Conservation (phyloP, 2,113 vertebrate species). For the Xyrauchen texanus region DNA sequence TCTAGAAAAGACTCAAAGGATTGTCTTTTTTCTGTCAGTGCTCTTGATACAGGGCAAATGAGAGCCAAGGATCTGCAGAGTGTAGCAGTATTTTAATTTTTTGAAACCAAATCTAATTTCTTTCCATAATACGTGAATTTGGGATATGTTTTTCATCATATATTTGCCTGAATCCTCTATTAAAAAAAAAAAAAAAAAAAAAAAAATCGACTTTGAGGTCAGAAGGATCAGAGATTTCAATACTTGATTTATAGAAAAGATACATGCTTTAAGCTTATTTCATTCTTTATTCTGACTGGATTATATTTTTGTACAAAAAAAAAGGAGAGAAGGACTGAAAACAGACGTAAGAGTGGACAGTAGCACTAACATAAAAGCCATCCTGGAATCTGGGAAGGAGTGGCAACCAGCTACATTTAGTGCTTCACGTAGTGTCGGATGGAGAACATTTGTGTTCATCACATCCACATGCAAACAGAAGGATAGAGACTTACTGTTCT, state of each 20-base stretch:
- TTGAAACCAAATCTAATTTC: too few species aligned
- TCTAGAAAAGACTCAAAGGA: not conserved
- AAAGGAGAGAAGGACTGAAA: constrained; percentile 17
- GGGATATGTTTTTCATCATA: constrained; percentile 28
- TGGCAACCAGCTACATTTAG: constrained; percentile 35
- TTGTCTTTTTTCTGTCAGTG: not conserved
- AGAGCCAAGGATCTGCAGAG: constrained; percentile 46
- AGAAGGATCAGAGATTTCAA: constrained; percentile 13
- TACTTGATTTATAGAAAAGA: constrained; percentile 52
- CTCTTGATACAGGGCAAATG: constrained; percentile 30
- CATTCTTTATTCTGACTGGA: constrained; percentile 6
- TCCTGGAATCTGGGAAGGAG: not conserved
- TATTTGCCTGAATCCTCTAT: constrained; percentile 12
- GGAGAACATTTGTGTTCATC: not conserved
- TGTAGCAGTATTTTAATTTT: constrained; percentile 49
- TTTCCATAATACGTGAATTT: not conserved
- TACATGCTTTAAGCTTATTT: constrained; percentile 40
- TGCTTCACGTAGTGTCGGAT: not conserved
- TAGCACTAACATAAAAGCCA: not conserved
- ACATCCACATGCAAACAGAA: not conserved
- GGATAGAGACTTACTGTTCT: not conserved
- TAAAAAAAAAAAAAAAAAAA: not conserved
- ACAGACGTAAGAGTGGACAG: not conserved
- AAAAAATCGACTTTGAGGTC: constrained; percentile 15
- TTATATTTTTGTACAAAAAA: not conserved